Evolutionary conservation across 2,113 vertebrate genomes (phyloP).

Genomic region (Albula goreensis): DNA sequence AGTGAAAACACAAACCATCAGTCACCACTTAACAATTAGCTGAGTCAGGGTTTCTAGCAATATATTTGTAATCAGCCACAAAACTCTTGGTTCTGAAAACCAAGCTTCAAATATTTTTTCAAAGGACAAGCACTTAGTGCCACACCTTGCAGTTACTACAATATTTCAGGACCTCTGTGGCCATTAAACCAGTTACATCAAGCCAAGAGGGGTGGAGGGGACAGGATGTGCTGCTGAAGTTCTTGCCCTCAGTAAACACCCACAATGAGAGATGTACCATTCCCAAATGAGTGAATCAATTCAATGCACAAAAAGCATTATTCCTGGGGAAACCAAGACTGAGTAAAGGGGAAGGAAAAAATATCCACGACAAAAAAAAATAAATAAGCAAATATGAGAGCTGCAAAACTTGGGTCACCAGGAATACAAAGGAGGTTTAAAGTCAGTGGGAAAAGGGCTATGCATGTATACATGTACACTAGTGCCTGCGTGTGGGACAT

Average conservation of each 20-base stretch:
- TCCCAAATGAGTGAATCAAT: neutral
- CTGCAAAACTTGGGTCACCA: neutral
- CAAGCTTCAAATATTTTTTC: too few relatives aligned
- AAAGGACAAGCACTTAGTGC: too few relatives aligned
- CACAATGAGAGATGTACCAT: neutral
- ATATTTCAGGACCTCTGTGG: neutral
- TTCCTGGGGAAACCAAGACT: neutral
- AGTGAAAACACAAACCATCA: too few relatives aligned
- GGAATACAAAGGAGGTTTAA: constrained; percentile 7
- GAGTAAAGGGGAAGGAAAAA: neutral
- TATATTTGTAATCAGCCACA: neutral
- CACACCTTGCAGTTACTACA: too few relatives aligned
- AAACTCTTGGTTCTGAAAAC: too few relatives aligned
- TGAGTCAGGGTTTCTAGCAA: too few relatives aligned
- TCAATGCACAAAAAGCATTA: constrained; percentile 9
- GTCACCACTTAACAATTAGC: too few relatives aligned
- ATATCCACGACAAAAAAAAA: constrained; percentile 13
- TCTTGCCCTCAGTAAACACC: neutral
- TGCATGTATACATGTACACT: neutral
- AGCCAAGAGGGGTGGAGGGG: neutral
- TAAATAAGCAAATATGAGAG: neutral
- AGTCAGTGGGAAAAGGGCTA: neutral
- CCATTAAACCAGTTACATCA: neutral
- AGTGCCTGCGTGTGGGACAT: neutral
- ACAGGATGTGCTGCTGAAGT: neutral